Evolutionary conservation across 2,797 vertebrate species (phyloP).

Genomic region (Cryptoprocta ferox): DNA sequence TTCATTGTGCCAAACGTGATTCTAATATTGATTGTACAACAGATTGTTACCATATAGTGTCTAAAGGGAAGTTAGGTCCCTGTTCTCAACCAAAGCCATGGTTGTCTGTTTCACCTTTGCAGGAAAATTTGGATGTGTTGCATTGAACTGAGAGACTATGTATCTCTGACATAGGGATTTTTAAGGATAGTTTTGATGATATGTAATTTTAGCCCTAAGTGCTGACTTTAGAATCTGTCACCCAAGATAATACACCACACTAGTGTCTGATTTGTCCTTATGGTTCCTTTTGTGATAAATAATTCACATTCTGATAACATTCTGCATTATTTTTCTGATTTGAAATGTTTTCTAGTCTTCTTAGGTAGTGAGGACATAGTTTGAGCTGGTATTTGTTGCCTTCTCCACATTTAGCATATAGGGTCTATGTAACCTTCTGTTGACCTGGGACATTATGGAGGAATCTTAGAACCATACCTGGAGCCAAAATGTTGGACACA

Average conservation of each 20-base stretch:
- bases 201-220: slow-evolving; percentile 43
- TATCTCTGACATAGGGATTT: background rate
- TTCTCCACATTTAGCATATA: background rate
- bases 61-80: background rate
- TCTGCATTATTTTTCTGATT: background rate
- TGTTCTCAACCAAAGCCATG: background rate
- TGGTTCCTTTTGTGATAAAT: background rate
- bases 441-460: background rate
- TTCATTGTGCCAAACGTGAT: background rate
- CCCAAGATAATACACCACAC: background rate
- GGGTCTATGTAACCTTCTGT: background rate
- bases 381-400: slow-evolving; percentile 22
- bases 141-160: background rate
- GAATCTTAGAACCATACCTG: background rate
- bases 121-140: slow-evolving; percentile 16
- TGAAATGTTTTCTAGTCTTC: slow-evolving; percentile 10
- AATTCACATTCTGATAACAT: background rate
- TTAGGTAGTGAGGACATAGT: slow-evolving; percentile 11
- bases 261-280: slow-evolving; percentile 29
- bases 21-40: background rate
- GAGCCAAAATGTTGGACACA: background rate
- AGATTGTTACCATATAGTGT: background rate
- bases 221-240: background rate
- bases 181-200: slow-evolving; percentile 9
- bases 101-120: background rate